Base-by-base conservation (phyloP, 2,797 vertebrate species). In the Hippoglossus hippoglossus region DNA sequence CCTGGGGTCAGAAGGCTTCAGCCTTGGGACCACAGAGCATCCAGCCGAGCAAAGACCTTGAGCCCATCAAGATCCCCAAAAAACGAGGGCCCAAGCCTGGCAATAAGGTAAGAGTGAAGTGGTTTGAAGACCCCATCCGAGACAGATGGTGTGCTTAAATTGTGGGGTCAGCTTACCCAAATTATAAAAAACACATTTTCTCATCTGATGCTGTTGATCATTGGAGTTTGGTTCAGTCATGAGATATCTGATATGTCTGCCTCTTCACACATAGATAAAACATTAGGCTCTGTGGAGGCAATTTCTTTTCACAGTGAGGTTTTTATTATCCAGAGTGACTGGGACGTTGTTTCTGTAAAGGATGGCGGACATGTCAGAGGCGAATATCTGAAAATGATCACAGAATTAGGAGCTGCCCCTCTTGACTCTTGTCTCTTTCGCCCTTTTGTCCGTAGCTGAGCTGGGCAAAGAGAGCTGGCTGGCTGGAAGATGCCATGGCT, bases 41-140 rank as follows among this genome's bases (percentile, higher is more conserved):
- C 73, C 95, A 93, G 84, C 60, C 94, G 56, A 79, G 68, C 85
- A 98, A 96, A 89, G 89, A 93, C 83, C 89, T 95, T 88, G 96
- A 97, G 87, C 94, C 96, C 75, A 92, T 98, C 88, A 98, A 98
- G 93, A 96, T 97, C 85, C 96, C 96, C 85, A 99, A 98, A 93
- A 99, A 99, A 91, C 95, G 98, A 83, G 98, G 98, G 55, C 98
- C 98, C 74, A 99, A 99, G 89, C 97, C 98, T 62, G 98, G 97
- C 90, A 98, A 95, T 88, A 99, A 96, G 98, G 98, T 98, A 94
- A 50, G 79, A 36, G 24, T 58, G 19, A 62, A 12, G 2, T 1
- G 39, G 3, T 28, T 34, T 4, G 22, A 18, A 26, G 5, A 34
- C 16, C 2, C n/a, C 49, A 25, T 24, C n/a, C 24, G 18, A 39